Evolutionary conservation across 2,797 vertebrate species (phyloP).

Genomic region (Gobionotothen gibberifrons): DNA sequence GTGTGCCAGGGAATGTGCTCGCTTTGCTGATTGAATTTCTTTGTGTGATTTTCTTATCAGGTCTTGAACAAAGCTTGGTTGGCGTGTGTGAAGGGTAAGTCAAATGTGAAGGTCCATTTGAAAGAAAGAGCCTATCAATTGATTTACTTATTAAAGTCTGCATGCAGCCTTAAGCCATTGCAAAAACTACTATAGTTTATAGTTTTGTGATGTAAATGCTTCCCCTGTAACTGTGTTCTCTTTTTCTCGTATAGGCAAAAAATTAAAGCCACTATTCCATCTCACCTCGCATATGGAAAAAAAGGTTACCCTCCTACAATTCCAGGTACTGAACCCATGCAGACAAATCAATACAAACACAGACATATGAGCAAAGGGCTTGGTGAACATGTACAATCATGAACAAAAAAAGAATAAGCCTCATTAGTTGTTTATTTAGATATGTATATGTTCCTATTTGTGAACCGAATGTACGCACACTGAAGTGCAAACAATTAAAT

Average conservation of each 20-base stretch:
- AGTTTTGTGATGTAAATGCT: background rate
- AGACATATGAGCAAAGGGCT: background rate
- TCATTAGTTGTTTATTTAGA: too few relatives aligned
- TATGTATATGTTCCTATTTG: too few relatives aligned
- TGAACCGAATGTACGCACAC: too few relatives aligned
- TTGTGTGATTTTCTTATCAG: conserved; percentile 74
- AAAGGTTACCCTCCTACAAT: conserved; percentile 93
- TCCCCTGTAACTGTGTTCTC: conserved; percentile 8
- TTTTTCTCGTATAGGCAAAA: conserved; percentile 87
- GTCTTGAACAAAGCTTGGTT: conserved; percentile 93
- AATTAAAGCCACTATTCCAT: conserved; percentile 93
- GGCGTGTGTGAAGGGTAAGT: conserved; percentile 96
- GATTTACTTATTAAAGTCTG: background rate
- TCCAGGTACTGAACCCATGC: conserved; percentile 85
- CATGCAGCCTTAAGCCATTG: background rate
- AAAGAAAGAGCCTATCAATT: background rate
- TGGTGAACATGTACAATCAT: background rate
- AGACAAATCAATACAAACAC: background rate
- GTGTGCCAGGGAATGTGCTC: background rate
- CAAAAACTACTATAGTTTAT: background rate
- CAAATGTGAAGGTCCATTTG: conserved; percentile 12
- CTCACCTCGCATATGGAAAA: conserved; percentile 95
- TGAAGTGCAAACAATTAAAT: too few relatives aligned
- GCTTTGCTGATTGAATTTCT: conserved; percentile 39
- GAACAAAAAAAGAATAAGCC: background rate